These are phyloP conservation scores for Cepaea hortensis DNA, from an alignment of 2,888 invertebrate species.

Conservation along the genomic window DNA sequence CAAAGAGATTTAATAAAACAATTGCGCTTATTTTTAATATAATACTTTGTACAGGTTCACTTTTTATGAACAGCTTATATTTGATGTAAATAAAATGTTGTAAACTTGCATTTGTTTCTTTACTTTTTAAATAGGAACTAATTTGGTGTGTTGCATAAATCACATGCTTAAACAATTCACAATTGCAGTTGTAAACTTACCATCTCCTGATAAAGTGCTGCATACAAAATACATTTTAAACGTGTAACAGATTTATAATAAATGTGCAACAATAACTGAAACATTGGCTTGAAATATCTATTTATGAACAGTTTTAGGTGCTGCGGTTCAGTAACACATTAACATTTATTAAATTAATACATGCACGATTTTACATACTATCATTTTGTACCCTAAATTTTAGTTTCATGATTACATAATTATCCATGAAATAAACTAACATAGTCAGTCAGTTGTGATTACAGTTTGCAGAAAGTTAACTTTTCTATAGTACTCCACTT, in stretches of 20 bases:
- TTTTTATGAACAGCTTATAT: constrained; percentile 41
- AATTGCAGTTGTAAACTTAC: constrained; percentile 9
- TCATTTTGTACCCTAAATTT: constrained; percentile 14
- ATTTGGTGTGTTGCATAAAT: constrained; percentile 8
- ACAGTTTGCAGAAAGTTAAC: too few species aligned
- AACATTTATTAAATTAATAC: constrained; percentile 6
- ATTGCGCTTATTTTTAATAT: constrained; percentile 29
- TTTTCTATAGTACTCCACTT: too few species aligned
- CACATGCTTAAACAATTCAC: constrained; percentile 19
- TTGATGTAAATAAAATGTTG: constrained; percentile 44
- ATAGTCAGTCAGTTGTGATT: too few species aligned
- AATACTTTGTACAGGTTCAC: constrained; percentile 47
- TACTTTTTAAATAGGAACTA: not conserved
- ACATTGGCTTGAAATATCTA: not conserved
- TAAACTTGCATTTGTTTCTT: constrained; percentile 14
- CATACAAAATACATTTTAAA: constrained; percentile 2
- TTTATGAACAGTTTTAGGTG: not conserved
- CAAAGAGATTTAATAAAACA: constrained; percentile 29
- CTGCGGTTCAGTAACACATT: not conserved
- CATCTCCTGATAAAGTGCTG: constrained; percentile 31
- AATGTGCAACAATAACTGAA: not conserved
- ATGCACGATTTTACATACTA: constrained; percentile 25
- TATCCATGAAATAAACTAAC: not conserved
- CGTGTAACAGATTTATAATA: not conserved
- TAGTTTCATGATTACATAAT: not conserved